These are phyloP conservation scores for Heterohyrax brucei DNA, from an alignment of 2,797 vertebrate species.

Conservation along the genomic window DNA sequence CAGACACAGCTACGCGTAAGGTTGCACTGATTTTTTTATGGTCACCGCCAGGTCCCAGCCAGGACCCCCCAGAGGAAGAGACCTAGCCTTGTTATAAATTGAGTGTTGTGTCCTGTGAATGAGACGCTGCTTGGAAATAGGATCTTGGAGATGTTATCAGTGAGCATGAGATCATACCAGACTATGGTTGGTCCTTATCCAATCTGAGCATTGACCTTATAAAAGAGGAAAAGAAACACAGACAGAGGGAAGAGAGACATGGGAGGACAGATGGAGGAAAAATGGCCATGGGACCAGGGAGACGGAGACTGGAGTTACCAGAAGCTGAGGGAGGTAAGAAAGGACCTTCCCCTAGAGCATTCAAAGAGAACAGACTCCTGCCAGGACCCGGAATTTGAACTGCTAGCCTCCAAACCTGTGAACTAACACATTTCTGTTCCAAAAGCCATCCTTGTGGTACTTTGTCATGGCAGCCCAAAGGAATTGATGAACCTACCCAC, in stretches of 20 bases:
- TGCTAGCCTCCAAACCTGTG: no score
- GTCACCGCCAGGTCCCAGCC: background rate
- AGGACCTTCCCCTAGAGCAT: background rate
- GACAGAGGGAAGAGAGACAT: no score
- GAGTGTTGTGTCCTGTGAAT: background rate
- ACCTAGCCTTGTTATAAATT: background rate
- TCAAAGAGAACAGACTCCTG: background rate
- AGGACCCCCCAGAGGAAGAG: background rate
- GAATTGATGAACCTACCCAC: background rate
- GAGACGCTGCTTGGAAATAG: background rate
- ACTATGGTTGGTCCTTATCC: background rate
- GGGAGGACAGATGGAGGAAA: background rate
- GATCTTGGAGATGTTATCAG: background rate
- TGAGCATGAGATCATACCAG: background rate
- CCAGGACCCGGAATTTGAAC: background rate
- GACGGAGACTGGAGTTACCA: background rate
- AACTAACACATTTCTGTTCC: no score
- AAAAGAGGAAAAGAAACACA: background rate
- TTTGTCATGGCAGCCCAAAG: background rate
- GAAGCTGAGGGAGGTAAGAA: background rate
- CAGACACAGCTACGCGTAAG: background rate
- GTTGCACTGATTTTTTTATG: background rate
- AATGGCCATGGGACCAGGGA: background rate
- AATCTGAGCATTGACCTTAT: background rate
- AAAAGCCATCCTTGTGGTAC: no score